Percentiles rank a stretch among this genome's conserved stretches.
These are phyloP conservation scores for Sebastes schlegelii DNA, from an alignment of 2,113 vertebrate species.

Conservation along the genomic window DNA sequence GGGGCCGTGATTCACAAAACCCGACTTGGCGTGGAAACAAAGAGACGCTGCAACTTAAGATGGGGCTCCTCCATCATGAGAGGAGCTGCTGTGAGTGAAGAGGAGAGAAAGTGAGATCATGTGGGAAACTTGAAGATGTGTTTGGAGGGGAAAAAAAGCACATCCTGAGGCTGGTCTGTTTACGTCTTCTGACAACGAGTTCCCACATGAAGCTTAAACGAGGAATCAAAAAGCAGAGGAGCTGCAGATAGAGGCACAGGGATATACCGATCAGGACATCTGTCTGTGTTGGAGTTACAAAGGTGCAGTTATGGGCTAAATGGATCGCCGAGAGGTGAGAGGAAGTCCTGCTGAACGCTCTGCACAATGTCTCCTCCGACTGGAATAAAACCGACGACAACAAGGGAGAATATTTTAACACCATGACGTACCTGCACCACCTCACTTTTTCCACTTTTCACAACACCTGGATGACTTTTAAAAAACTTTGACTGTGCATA, in stretches of 20 bases:
- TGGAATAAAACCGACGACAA: background rate
- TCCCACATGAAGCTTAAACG: background rate
- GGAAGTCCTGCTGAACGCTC: background rate
- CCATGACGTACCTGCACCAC: background rate
- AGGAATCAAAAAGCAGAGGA: background rate
- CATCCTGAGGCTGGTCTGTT: background rate
- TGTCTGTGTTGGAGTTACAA: background rate
- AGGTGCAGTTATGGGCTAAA: constrained; percentile 9
- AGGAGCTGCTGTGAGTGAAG: background rate
- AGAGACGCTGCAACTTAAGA: constrained; percentile 33
- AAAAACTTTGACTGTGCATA: background rate
- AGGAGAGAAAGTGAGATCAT: background rate
- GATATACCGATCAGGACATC: background rate
- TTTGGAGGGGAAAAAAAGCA: background rate
- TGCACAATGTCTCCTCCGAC: background rate
- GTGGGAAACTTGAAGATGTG: background rate
- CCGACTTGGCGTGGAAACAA: constrained; percentile 34
- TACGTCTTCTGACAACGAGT: background rate
- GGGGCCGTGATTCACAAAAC: constrained; percentile 49
- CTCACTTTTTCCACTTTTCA: background rate
- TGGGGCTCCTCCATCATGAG: background rate
- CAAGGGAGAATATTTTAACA: background rate
- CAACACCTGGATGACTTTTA: background rate
- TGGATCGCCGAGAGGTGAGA: background rate
- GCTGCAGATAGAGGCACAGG: background rate